Base-by-base conservation (phyloP, 2,113 vertebrate genomes). In the Mionectes macconnelli region DNA sequence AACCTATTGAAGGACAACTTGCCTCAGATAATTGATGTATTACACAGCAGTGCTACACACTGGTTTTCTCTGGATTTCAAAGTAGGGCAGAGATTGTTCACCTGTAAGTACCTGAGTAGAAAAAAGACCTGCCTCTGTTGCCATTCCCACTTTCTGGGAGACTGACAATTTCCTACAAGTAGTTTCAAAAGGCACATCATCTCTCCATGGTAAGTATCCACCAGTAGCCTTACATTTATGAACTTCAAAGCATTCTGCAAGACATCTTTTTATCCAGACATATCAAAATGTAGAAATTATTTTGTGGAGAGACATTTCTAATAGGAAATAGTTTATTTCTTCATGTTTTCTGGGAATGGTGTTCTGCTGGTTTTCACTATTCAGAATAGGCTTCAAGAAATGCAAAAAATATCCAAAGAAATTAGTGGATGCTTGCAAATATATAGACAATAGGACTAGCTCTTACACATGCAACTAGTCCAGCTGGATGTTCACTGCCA, bases 161-260 rank as follows among this genome's bases (percentile, higher is more conserved):
- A 93, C 47, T 77, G 94, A 93, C 94, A 78, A 67, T 84, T 91
- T 94, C 87, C 92, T 93, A 94, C 88, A 88, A 90, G 56, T 67
- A 84, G 64, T 91, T 88, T 80, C 93, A 93, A 93, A 97, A 96
- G 93, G 94, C 94, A 96, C 96, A 97, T 94, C 90, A 96, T 94
- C 83, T 92, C 87, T 95, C 94, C 94, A 72, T 44, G 64, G 52
- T 55, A 74, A 94, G 59, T 47, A 80, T 55, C 69, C 49, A 92
- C 35, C 67, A 86, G 75, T 50, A 91, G 75, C 79, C 85, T 94
- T 81, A 88, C 79, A 93, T 52, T 79, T 73, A 80, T 27, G 59
- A 94, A 63, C 22, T 90, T 93, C 55, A 93, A 91, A 77, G 59
- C 67, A 95, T 93, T 95, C 85, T 93, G 75, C 91, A 93, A 94